phyloP scores from a whole-genome alignment of 1,140 invertebrate species.

The Halesus radiatus region DNA sequence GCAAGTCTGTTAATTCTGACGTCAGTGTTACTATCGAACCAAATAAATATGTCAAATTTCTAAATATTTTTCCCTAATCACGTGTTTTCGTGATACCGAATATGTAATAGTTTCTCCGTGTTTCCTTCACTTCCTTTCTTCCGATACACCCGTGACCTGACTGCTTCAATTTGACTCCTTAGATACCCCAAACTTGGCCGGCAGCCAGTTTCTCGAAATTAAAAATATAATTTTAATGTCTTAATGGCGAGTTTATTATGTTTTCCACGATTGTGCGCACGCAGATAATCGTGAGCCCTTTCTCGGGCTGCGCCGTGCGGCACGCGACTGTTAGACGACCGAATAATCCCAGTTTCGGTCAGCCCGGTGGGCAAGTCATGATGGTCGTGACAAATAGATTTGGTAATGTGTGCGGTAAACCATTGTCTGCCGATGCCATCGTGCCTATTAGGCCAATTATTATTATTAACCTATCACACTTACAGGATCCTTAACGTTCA shows the following conservation, averaged over 20 bases:
- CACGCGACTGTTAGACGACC: slow-evolving; percentile 1
- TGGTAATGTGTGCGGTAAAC: slow-evolving; percentile 42
- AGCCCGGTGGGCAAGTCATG: slow-evolving; percentile 47
- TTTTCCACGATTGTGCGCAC: not conserved
- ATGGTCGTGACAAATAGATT: slow-evolving; percentile 52
- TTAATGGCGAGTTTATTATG: not conserved
- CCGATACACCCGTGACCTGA: no score
- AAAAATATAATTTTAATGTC: not conserved
- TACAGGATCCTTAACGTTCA: not conserved
- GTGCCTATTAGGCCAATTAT: slow-evolving; percentile 3
- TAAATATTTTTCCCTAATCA: no score
- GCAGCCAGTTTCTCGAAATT: no score
- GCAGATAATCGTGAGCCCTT: not conserved
- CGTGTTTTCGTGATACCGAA: no score
- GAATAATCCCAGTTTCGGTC: not conserved
- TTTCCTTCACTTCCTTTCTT: no score
- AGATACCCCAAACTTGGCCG: no score
- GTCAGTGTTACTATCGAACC: no score
- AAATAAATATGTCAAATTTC: no score
- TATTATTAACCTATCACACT: not conserved
- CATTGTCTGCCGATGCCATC: not conserved
- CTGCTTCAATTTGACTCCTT: no score
- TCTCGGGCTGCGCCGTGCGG: not conserved
- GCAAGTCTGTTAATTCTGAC: no score
- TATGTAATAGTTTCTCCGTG: no score